Evolutionary conservation across 2,113 vertebrate genomes (phyloP), one percentile per base, ranked within the genome.

Genomic region (Chlorocebus sabaeus): DNA sequence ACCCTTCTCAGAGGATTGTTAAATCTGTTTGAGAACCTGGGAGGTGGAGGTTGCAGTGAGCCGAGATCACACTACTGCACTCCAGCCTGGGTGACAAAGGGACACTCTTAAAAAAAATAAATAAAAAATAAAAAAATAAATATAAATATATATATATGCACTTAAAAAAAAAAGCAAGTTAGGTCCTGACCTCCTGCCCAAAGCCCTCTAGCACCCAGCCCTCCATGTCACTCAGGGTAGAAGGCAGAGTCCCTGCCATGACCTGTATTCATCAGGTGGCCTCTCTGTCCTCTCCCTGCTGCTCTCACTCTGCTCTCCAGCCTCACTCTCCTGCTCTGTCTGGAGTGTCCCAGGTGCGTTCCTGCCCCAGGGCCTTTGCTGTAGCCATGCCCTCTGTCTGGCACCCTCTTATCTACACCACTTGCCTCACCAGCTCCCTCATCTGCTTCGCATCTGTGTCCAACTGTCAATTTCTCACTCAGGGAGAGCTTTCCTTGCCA

Each of bases 341-440:
- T 10, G 30, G 45, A 52, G 45, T 8, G 18, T 22, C 86, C 70
- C 32, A 32, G 38, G 25, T 4, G 0, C 0, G 0, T 0, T 1
- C 9, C 70, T 43, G 32, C 84, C 89, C 79, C 55, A 13, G 72
- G 76, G 16, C 38, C 83, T 90, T 70, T 83, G 78, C 78, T 64
- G 23, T 3, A 22, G 30, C 82, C 18, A 1, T 11, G 30, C 20
- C n/a, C 25, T 35, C 9, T 17, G 16, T 14, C 45, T 18, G 27
- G 59, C 23, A 12, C 78, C 4, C 10, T 1, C 48, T 27, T 38
- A 50, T 45, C 48, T 14, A 45, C 14, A 4, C 32, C 13, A 50
- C 48, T 61, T 17, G 25, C 79, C 70, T 73, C 23, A 4, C 35
- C 57, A 73, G 3, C 40, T 35, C 32, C 38, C 70, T 55, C 3